Conservation (phyloP, 2,797 vertebrate genomes). For the Momotus momota region DNA sequence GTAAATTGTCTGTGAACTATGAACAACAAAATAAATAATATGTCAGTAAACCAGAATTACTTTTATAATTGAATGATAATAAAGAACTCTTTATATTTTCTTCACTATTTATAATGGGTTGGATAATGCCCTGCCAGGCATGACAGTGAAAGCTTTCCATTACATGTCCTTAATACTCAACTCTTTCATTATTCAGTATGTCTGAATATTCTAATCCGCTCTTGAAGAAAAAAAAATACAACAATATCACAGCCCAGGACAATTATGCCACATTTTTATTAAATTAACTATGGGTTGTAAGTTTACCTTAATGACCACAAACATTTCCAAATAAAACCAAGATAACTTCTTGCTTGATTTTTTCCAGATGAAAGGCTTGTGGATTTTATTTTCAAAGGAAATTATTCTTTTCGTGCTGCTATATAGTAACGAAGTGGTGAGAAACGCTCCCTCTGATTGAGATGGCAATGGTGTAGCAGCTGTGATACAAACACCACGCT, state of each 20-base stretch:
- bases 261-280: slow-evolving; percentile 43
- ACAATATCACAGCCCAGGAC: slow-evolving; percentile 15
- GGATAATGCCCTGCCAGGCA: slow-evolving; percentile 26
- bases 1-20: neutral
- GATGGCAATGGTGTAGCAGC: slow-evolving; percentile 75
- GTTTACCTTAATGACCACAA: slow-evolving; percentile 55
- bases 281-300: slow-evolving; percentile 24
- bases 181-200: slow-evolving; percentile 67
- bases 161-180: slow-evolving; percentile 58
- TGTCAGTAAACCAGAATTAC: neutral
- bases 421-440: slow-evolving; percentile 57
- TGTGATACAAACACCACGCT: slow-evolving; percentile 72
- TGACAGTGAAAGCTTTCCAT: slow-evolving; percentile 45
- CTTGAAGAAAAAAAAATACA: neutral
- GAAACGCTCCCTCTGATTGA: slow-evolving; percentile 65
- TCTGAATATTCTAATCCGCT: slow-evolving; percentile 56
- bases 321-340: slow-evolving; percentile 38
- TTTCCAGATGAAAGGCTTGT: slow-evolving; percentile 51
- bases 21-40: neutral
- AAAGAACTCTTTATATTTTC: neutral
- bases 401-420: slow-evolving; percentile 66
- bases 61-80: neutral
- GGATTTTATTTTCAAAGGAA: slow-evolving; percentile 50
- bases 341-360: slow-evolving; percentile 3
- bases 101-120: slow-evolving; percentile 21